Percentiles rank a stretch among this genome's conserved stretches.
Conservation (phyloP, 2,113 vertebrate species). For the Podocnemis expansa region DNA sequence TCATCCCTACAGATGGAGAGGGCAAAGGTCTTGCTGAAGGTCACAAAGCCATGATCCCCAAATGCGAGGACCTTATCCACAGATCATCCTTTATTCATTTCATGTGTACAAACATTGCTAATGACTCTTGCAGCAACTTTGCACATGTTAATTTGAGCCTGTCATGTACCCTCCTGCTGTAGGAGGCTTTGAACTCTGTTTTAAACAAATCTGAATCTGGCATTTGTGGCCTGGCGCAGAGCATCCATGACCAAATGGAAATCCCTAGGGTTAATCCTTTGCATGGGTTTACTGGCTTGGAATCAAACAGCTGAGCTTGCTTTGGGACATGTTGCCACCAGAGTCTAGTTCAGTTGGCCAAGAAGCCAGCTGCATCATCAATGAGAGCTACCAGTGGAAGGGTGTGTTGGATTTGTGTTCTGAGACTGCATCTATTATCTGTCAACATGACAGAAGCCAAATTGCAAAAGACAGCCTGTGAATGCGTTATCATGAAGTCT, state of each 20-base stretch:
- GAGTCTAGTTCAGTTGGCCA: rapidly evolving
- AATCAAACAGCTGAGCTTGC: neutral
- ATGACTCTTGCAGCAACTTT: neutral
- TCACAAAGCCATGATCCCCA: neutral
- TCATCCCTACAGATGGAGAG: neutral
- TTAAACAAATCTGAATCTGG: neutral
- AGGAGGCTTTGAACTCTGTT: rapidly evolving
- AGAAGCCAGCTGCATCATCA: neutral
- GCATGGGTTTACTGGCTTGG: neutral
- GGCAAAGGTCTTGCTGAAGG: neutral
- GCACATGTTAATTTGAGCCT: rapidly evolving
- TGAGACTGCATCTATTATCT: rapidly evolving
- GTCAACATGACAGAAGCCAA: neutral
- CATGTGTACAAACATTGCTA: neutral
- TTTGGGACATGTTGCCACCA: rapidly evolving
- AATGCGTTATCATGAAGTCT: rapidly evolving
- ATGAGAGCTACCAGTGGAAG: neutral
- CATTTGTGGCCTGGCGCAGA: neutral
- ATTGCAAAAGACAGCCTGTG: neutral
- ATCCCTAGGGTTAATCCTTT: neutral
- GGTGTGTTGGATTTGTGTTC: neutral
- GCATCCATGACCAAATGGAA: neutral
- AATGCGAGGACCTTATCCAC: neutral
- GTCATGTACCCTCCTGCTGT: rapidly evolving
- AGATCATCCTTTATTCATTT: neutral